phyloP scores from a whole-genome alignment of 2,888 invertebrate genomes.

The Trilocha varians region DNA sequence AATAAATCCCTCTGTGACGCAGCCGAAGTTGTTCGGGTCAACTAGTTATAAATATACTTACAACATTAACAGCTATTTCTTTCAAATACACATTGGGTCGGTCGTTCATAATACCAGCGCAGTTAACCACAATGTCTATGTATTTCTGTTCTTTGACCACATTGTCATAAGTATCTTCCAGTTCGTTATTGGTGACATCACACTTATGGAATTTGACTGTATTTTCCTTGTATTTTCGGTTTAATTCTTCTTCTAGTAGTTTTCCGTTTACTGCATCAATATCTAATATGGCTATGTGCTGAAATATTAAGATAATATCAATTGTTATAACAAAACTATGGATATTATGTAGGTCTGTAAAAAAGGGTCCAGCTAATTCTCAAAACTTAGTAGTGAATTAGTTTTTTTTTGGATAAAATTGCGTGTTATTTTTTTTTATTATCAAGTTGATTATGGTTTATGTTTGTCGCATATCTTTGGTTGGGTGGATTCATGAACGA shows the following conservation, averaged over 20 bases:
- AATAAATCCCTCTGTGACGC: too few relatives aligned
- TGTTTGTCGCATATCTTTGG: too few relatives aligned
- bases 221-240: slow-evolving; percentile 21
- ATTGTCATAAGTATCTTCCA: slow-evolving; percentile 27
- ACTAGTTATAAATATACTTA: slow-evolving; percentile 25
- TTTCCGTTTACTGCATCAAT: slow-evolving; percentile 25
- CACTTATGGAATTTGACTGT: slow-evolving; percentile 37
- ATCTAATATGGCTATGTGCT: slow-evolving; percentile 43
- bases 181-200: slow-evolving; percentile 35
- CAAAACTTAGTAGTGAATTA: too few relatives aligned
- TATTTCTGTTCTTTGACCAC: slow-evolving; percentile 32
- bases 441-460: too few relatives aligned
- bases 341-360: too few relatives aligned
- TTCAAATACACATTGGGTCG: slow-evolving; percentile 35
- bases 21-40: too few relatives aligned
- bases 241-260: slow-evolving; percentile 27
- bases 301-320: slow-evolving; percentile 10
- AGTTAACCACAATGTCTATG: slow-evolving; percentile 49
- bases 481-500: too few relatives aligned
- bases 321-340: too few relatives aligned
- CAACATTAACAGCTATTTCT: slow-evolving; percentile 49
- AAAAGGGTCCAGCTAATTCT: too few relatives aligned
- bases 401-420: too few relatives aligned
- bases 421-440: too few relatives aligned
- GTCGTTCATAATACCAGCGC: slow-evolving; percentile 54